Percentiles rank a stretch among this genome's conserved stretches.
These are phyloP conservation scores for Syrphus vitripennis DNA, from an alignment of 2,888 invertebrate genomes.

Conservation along the genomic window DNA sequence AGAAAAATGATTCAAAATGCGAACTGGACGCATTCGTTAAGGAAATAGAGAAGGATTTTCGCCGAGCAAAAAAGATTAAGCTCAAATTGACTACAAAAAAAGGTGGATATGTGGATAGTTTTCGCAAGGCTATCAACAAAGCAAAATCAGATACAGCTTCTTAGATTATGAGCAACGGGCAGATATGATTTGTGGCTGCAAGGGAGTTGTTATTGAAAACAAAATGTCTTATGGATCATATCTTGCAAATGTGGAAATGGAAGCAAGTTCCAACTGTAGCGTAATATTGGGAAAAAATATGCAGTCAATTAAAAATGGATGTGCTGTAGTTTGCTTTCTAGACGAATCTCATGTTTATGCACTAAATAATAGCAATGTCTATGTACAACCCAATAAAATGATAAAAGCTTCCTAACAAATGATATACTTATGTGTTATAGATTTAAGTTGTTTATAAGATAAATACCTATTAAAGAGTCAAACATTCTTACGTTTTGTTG, in stretches of 20 bases:
- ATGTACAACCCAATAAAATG: conserved; percentile 13
- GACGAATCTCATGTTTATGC: neutral
- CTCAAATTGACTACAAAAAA: neutral
- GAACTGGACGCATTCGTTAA: neutral
- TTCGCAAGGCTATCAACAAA: neutral
- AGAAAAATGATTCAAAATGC: neutral
- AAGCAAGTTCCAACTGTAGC: neutral
- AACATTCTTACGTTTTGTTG: too few species aligned
- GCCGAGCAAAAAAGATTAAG: neutral
- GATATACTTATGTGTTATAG: neutral
- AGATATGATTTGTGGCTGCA: neutral
- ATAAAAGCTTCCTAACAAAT: neutral
- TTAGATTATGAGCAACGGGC: neutral
- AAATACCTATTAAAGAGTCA: too few species aligned
- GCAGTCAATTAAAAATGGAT: neutral
- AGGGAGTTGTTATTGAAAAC: neutral
- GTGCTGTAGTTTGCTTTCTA: neutral
- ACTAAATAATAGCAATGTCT: neutral
- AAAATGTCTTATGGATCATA: neutral
- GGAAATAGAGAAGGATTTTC: conserved; percentile 1
- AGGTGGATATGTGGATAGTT: neutral
- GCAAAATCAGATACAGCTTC: conserved; percentile 1
- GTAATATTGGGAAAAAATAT: neutral
- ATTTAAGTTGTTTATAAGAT: too few species aligned
- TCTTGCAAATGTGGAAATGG: neutral